These are phyloP conservation scores for Lypha dubia DNA, from an alignment of 2,888 invertebrate species.

Conservation along the genomic window DNA sequence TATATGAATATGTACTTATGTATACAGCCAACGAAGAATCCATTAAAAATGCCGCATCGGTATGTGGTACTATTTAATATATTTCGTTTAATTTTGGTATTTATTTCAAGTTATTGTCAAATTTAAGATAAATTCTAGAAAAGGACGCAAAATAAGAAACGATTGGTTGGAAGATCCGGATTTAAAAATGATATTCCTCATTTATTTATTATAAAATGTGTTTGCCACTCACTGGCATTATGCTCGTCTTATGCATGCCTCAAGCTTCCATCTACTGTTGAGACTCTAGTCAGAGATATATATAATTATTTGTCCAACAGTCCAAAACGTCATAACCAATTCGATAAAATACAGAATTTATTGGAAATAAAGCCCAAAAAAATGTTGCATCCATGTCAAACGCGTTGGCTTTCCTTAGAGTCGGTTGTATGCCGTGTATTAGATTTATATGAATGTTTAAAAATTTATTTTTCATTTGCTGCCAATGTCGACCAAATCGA, in stretches of 20 bases:
- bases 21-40: too few relatives aligned
- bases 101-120: not conserved
- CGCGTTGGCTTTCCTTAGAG: too few relatives aligned
- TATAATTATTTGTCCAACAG: constrained; percentile 32
- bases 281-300: constrained; percentile 28
- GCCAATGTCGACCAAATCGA: constrained; percentile 29
- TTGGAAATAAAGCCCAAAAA: not conserved
- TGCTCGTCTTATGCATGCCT: too few relatives aligned
- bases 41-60: too few relatives aligned
- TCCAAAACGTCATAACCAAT: constrained; percentile 25
- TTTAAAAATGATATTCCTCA: too few relatives aligned
- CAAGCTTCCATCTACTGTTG: not conserved
- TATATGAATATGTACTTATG: too few relatives aligned
- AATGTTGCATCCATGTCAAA: too few relatives aligned
- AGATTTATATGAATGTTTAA: constrained; percentile 43
- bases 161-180: not conserved
- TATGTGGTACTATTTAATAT: not conserved
- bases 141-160: constrained; percentile 1
- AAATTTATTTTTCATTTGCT: constrained; percentile 45
- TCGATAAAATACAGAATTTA: constrained; percentile 32
- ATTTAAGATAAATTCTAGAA: not conserved
- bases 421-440: constrained; percentile 1
- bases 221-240: constrained; percentile 76
- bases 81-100: not conserved
- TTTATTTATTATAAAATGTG: constrained; percentile 5